Percentiles rank a stretch among this genome's conserved stretches.
Conservation (phyloP, 2,113 vertebrate genomes). For the Sciurus niger region DNA sequence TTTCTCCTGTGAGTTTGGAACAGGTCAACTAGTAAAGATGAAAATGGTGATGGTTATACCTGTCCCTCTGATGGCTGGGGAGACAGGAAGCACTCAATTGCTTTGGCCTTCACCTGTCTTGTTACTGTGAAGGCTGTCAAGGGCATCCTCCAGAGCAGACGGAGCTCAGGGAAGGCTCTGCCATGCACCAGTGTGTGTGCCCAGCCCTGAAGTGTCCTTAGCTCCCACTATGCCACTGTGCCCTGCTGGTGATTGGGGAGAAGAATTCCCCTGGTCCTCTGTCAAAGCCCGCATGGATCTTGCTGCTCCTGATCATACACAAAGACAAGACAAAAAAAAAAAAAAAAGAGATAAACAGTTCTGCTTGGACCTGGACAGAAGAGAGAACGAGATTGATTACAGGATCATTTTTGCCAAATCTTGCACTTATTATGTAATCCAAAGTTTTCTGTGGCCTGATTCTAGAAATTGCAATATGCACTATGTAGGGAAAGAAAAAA, state of each 20-base stretch:
- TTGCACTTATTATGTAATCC: not conserved
- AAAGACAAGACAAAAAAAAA: not conserved
- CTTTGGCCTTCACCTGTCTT: not conserved
- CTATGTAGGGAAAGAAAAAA: not conserved
- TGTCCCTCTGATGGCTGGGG: not conserved
- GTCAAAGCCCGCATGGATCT: not conserved
- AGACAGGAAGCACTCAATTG: not conserved
- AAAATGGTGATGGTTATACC: fast-evolving
- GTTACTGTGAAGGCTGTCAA: not conserved
- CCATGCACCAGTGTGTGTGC: fast-evolving
- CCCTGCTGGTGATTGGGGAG: not conserved
- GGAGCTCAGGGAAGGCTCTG: not conserved
- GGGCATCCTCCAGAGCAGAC: not conserved
- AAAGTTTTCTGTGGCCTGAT: conserved; percentile 23
- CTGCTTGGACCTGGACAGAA: not conserved
- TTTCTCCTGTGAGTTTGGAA: not conserved
- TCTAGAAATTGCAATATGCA: not conserved
- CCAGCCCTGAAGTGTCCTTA: not conserved
- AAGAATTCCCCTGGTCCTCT: too few species aligned
- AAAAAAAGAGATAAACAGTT: not conserved
- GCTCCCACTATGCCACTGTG: fast-evolving
- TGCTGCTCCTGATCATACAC: not conserved
- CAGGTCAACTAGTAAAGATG: not conserved
- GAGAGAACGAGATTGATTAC: not conserved
- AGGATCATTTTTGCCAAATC: conserved; percentile 21